phyloP scores from a whole-genome alignment of 1,140 invertebrate genomes.

The Elymnias hypermnestra region DNA sequence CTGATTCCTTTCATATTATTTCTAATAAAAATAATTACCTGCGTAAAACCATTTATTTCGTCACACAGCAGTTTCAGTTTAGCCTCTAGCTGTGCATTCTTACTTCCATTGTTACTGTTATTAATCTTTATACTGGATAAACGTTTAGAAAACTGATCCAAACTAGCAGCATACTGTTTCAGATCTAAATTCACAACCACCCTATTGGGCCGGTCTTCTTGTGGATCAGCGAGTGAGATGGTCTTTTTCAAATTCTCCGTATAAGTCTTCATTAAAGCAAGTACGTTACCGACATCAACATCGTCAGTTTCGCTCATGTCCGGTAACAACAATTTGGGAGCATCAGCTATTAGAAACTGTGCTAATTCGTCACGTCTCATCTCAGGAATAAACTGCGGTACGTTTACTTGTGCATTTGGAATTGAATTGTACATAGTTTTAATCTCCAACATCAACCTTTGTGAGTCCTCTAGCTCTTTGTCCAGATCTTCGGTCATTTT shows the following conservation, averaged over 20 bases:
- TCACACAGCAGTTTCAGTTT: constrained; percentile 47
- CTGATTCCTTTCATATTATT: too few species aligned
- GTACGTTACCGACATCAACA: constrained; percentile 45
- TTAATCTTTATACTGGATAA: constrained; percentile 43
- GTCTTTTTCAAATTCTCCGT: constrained; percentile 48
- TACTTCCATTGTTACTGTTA: constrained; percentile 24
- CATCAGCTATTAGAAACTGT: constrained; percentile 36
- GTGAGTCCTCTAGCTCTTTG: constrained; percentile 51
- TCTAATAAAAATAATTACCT: constrained; percentile 35
- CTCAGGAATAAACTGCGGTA: constrained; percentile 14
- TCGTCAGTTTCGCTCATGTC: constrained; percentile 42
- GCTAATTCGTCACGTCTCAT: constrained; percentile 36
- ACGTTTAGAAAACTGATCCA: constrained; percentile 52
- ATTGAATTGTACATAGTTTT: constrained; percentile 42
- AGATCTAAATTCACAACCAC: constrained; percentile 37
- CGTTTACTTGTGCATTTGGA: constrained; percentile 26
- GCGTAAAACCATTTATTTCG: constrained; percentile 55
- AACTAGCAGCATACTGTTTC: constrained; percentile 41
- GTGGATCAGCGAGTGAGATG: constrained; percentile 15
- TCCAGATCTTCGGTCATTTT: constrained; percentile 53
- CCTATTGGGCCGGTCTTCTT: constrained; percentile 12
- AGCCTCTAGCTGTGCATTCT: constrained; percentile 44
- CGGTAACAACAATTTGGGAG: constrained; percentile 40
- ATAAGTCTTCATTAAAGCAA: constrained; percentile 46
- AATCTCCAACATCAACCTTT: constrained; percentile 51